Evolutionary conservation across 2,113 vertebrate genomes (phyloP).

Genomic region (Chloropsis cyanopogon): DNA sequence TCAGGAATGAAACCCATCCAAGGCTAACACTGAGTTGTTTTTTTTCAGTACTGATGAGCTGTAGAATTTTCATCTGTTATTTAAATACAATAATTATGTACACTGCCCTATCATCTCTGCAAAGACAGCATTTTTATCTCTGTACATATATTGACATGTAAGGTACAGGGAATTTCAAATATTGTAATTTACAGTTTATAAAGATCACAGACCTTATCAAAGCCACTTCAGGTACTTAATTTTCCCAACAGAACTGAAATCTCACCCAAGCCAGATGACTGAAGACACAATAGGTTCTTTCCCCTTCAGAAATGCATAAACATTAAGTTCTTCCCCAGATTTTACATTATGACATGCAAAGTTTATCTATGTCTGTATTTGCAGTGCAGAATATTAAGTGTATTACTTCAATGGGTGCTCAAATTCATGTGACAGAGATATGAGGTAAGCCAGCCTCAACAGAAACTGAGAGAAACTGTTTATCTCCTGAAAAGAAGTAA

Average conservation of each 20-base stretch:
- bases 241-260: neutral
- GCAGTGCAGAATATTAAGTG: neutral
- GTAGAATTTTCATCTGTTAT: neutral
- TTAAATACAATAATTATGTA: neutral
- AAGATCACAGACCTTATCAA: neutral
- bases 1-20: neutral
- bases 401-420: neutral
- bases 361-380: neutral
- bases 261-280: neutral
- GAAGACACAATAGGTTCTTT: neutral
- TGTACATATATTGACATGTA: neutral
- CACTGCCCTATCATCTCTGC: neutral
- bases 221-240: neutral
- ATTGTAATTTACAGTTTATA: neutral
- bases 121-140: neutral
- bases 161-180: neutral
- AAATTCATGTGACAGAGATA: neutral
- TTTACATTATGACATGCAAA: neutral
- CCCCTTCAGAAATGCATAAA: neutral
- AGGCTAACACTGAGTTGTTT: neutral
- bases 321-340: neutral
- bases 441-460: neutral
- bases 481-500: neutral
- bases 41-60: neutral
- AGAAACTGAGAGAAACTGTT: neutral